Evolutionary conservation across 2,797 vertebrate genomes (phyloP), one percentile per base, ranked within the genome.

Genomic region (Chelonia mydas): DNA sequence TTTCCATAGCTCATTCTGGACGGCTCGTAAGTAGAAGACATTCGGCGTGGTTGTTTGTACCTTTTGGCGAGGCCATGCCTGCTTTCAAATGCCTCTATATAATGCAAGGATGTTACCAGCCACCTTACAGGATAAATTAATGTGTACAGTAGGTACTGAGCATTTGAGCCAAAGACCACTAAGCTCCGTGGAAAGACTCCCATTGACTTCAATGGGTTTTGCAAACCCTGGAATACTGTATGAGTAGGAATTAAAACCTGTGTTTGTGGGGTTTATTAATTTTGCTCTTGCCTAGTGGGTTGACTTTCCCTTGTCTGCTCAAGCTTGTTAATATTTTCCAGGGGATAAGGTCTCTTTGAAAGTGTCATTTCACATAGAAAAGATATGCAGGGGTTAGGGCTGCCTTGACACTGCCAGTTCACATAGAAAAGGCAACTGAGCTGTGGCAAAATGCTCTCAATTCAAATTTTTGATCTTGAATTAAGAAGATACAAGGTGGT

Each of bases 1-100:
- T 91, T 95, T 84, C 91, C 90, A 27, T 81, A 79, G 55, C 37
- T 97, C 49, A 77, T 95, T 96, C 92, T 84, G 79, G 88, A 78
- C 81, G 91, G 76, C 86, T 76, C 15, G 23, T 31, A 86, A 89
- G 78, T 33, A 87, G 90, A 79, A 88, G 83, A 88, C 83, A 53
- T 89, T 86, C 89, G 80, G 15, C 74, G 90, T 91, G 90, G 65
- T 55, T 41, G 12, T 82, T 87, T n/a, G 41, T 59, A 41, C 23
- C 47, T 47, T 59, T 54, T 11, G 55, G n/a, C n/a, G 23, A 6
- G 37, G 37, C 27, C 10, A 28, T 45, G 19, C 27, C 41, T 11
- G 17, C 45, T 45, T 50, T 74, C 25, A 31, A 21, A n/a, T 27
- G 49, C 49, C n/a, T 49, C 9, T 41, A 31, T 37, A 33, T 28